Evolutionary conservation across 2,888 invertebrate genomes (phyloP).

Genomic region (Hypomecis atomaria): DNA sequence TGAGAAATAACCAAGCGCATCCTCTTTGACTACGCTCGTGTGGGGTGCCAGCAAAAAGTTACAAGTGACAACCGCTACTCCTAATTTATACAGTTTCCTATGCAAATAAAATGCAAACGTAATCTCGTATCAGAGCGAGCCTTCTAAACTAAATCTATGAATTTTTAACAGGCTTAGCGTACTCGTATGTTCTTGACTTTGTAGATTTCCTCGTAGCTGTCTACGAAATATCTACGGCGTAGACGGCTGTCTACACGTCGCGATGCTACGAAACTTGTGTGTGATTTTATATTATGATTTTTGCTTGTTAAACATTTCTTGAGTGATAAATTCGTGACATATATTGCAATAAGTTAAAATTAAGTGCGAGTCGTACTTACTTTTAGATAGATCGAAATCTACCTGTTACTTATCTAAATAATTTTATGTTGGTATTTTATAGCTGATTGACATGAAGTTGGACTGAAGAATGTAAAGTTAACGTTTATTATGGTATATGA

Average conservation of each 20-base stretch:
- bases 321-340: background rate
- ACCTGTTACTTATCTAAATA: too few species aligned
- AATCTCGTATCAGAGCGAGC: conserved; percentile 40
- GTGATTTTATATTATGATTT: conserved; percentile 15
- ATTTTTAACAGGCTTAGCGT: conserved; percentile 43
- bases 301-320: background rate
- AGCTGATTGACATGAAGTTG: too few species aligned
- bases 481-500: too few species aligned
- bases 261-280: conserved; percentile 21
- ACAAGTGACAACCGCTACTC: conserved; percentile 60
- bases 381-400: too few species aligned
- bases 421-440: too few species aligned
- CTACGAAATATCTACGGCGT: conserved; percentile 38
- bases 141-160: conserved; percentile 45
- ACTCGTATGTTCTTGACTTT: conserved; percentile 36
- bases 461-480: too few species aligned
- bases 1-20: conserved; percentile 84
- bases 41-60: conserved; percentile 66
- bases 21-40: conserved; percentile 77
- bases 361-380: too few species aligned
- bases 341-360: too few species aligned
- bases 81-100: conserved; percentile 49
- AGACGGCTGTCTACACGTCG: conserved; percentile 33
- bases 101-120: conserved; percentile 43
- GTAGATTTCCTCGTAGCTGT: conserved; percentile 34